Percentiles rank a stretch among this genome's conserved stretches.
These are phyloP conservation scores for Nicator chloris DNA, from an alignment of 2,113 vertebrate species.

Conservation along the genomic window DNA sequence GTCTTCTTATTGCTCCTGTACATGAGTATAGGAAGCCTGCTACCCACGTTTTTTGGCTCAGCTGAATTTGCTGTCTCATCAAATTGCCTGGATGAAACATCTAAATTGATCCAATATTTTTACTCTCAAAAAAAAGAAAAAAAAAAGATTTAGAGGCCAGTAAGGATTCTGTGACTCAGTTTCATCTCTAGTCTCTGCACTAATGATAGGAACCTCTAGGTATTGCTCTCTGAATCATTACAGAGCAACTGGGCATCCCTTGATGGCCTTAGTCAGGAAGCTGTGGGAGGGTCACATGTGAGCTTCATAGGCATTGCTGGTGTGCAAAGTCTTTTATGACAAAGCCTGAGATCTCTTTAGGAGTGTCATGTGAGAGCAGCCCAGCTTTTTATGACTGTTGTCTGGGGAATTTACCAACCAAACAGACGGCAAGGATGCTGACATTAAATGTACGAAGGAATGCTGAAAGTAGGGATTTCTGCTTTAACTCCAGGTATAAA, in stretches of 20 bases:
- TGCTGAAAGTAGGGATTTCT: background rate
- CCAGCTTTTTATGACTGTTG: background rate
- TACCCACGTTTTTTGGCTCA: background rate
- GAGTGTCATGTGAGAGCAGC: background rate
- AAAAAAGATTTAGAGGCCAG: background rate
- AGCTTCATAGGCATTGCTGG: background rate
- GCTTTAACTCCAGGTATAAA: background rate
- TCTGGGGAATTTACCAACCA: background rate
- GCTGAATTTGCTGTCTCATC: background rate
- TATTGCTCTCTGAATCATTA: background rate
- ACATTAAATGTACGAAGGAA: background rate
- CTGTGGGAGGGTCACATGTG: background rate
- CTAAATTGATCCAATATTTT: background rate
- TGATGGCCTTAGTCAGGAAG: background rate
- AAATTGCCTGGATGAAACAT: background rate
- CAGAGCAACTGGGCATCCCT: background rate
- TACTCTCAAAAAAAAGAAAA: background rate
- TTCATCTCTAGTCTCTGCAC: background rate
- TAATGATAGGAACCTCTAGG: background rate
- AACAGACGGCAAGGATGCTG: background rate
- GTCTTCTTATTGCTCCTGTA: background rate
- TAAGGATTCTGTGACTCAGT: background rate
- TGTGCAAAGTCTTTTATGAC: background rate
- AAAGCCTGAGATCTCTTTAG: background rate
- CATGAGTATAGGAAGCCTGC: background rate